Conservation (phyloP, 1,140 invertebrate genomes). For the Cydia pomonella region DNA sequence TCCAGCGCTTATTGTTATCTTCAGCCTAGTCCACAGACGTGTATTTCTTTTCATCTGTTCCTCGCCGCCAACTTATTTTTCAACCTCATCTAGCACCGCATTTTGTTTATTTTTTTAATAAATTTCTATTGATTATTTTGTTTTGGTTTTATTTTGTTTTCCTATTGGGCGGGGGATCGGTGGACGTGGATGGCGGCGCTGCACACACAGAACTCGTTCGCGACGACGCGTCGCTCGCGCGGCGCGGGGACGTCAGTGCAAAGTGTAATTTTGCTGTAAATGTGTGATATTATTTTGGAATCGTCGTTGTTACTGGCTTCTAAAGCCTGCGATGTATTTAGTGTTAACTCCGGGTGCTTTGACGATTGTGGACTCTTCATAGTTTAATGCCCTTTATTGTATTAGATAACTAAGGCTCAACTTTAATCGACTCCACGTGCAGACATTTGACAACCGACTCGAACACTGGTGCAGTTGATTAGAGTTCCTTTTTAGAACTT, state of each 20-base stretch:
- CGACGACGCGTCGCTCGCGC: slow-evolving; percentile 42
- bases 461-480: slow-evolving; percentile 52
- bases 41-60: background rate
- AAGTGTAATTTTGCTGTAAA: slow-evolving; percentile 73
- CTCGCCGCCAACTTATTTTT: background rate
- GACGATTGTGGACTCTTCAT: slow-evolving; percentile 79
- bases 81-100: slow-evolving; percentile 46
- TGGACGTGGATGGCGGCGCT: slow-evolving; percentile 73
- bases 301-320: slow-evolving; percentile 74
- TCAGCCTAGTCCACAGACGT: background rate
- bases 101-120: slow-evolving; percentile 72
- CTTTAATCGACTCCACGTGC: slow-evolving; percentile 59
- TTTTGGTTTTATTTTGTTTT: slow-evolving; percentile 56
- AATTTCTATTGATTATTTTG: slow-evolving; percentile 51
- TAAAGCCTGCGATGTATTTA: slow-evolving; percentile 77
- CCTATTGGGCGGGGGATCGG: slow-evolving; percentile 71
- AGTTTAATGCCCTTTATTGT: slow-evolving; percentile 69
- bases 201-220: slow-evolving; percentile 58
- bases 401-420: slow-evolving; percentile 62
- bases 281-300: slow-evolving; percentile 79
- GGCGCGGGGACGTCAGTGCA: slow-evolving; percentile 58
- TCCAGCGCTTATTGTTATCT: background rate
- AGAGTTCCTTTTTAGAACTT: slow-evolving; percentile 70
- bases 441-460: slow-evolving; percentile 20
- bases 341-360: slow-evolving; percentile 79